Base-by-base conservation (phyloP, 2,888 invertebrate genomes). In the Rapana venosa region DNA sequence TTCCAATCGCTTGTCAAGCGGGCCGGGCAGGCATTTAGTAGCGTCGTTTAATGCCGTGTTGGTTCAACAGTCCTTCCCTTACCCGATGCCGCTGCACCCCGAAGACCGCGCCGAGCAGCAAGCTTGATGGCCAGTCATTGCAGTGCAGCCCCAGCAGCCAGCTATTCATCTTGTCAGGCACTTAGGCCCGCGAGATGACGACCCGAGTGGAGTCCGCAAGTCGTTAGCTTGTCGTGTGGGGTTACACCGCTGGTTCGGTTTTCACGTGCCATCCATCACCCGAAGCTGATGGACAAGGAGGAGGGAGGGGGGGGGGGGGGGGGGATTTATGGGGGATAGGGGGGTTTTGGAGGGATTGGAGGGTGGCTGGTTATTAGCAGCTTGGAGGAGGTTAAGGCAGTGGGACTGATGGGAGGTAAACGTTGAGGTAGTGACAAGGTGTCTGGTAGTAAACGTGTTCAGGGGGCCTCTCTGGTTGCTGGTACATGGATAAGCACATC, bases 311-410 rank as follows among this genome's bases (percentile, higher is more conserved):
- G 58, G 15, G 58, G 58, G 58, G 58, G 58, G 58, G 58, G 58
- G 77, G 77, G 77, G 77, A 79, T 79, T 79, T 79, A 79, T 79
- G 77, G 77, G 77, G 77, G 77, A 32, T 35, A 11, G 35, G 77
- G 35, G 32, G 30, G 4, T 61, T 61, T 61, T 61, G 20, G 61
- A 61, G 61, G 61, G 22, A 22, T 61, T 13, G 61, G 61, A 61
- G 1, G 61, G 61, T 61, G 77, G 13, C 77, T 79, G 77, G 77
- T 79, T 79, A 79, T 79, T 79, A 79, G 77, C 77, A 15, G 61
- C 20, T 15, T 74, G 47, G 47, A 47, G 47, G 47, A 47, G 47
- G 47, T 47, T 47, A 47, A 47, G 32, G 56, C 8, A 47, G 15
- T 26, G 35, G 56, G 56, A 26, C 20, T 22, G 32, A 32, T n/a